A percentile compares a stretch with the other conserved stretches of the same genome.
Conservation (phyloP, 1,140 invertebrate species). For the Euura saliciscinereae region DNA sequence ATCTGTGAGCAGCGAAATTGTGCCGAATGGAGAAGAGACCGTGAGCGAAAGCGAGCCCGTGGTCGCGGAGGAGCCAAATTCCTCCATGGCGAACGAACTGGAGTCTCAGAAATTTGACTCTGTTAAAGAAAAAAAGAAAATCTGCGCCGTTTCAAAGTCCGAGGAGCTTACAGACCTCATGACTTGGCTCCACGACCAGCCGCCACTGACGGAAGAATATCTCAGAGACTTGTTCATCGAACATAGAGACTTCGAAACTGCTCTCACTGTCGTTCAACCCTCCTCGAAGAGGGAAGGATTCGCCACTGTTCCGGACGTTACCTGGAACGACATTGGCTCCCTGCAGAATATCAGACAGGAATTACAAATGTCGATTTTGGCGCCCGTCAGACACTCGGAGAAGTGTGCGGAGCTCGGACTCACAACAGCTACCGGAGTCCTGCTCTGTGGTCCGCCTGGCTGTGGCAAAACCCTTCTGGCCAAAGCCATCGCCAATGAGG, state of each 20-base stretch:
- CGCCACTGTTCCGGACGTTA: constrained; percentile 95
- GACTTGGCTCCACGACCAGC: constrained; percentile 63
- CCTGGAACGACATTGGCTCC: constrained; percentile 97
- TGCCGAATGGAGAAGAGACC: neutral
- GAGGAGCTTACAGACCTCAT: constrained; percentile 49
- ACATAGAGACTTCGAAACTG: constrained; percentile 77
- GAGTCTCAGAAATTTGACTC: constrained; percentile 7
- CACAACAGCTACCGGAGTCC: constrained; percentile 81
- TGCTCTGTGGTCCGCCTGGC: constrained; percentile 94
- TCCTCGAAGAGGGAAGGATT: constrained; percentile 97
- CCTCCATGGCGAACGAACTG: neutral
- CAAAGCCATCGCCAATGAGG: constrained; percentile 95
- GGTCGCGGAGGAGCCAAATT: constrained; percentile 14
- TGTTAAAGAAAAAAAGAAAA: constrained; percentile 19
- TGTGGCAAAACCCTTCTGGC: constrained; percentile 92
- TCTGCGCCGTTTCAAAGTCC: constrained; percentile 13
- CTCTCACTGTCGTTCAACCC: constrained; percentile 85
- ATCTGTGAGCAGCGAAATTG: constrained; percentile 21
- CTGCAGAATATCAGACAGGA: constrained; percentile 87
- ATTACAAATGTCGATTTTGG: constrained; percentile 88
- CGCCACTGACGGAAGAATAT: constrained; percentile 65
- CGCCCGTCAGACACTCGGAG: constrained; percentile 87
- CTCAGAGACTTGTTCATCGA: constrained; percentile 70
- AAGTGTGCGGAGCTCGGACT: constrained; percentile 80
- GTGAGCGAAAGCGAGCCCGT: constrained; percentile 18